Evolutionary conservation across 2,888 invertebrate species (phyloP).

Genomic region (Drepanosiphum platanoidis): DNA sequence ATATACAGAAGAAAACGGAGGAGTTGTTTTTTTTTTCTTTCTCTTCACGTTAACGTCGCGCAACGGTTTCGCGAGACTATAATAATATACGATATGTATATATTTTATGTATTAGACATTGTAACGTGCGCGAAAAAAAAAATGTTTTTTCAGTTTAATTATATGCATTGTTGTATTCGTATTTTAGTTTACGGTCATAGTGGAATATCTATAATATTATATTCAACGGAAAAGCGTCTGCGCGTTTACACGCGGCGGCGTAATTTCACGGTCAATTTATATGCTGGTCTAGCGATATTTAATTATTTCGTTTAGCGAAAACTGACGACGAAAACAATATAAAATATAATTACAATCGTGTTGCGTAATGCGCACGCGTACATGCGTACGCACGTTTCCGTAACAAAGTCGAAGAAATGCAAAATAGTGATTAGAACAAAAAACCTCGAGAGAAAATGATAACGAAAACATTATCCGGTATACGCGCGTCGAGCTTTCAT

Average conservation of each 20-base stretch:
- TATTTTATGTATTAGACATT: not conserved
- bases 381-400: not conserved
- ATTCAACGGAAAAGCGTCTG: not conserved
- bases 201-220: not conserved
- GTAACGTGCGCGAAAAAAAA: not conserved
- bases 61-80: not conserved
- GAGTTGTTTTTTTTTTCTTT: not conserved
- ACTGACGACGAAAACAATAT: not conserved
- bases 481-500: not conserved
- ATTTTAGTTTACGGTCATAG: not conserved
- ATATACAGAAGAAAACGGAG: too few relatives aligned
- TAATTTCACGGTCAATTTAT: not conserved
- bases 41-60: not conserved
- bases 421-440: not conserved
- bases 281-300: not conserved
- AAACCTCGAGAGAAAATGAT: too few relatives aligned
- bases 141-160: not conserved
- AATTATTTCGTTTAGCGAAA: not conserved
- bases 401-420: not conserved
- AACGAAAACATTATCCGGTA: not conserved
- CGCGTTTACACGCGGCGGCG: not conserved
- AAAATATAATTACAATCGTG: not conserved
- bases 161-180: not conserved
- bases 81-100: not conserved
- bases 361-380: not conserved